Base-by-base conservation (phyloP, 2,113 vertebrate genomes). In the Girardinichthys multiradiatus region DNA sequence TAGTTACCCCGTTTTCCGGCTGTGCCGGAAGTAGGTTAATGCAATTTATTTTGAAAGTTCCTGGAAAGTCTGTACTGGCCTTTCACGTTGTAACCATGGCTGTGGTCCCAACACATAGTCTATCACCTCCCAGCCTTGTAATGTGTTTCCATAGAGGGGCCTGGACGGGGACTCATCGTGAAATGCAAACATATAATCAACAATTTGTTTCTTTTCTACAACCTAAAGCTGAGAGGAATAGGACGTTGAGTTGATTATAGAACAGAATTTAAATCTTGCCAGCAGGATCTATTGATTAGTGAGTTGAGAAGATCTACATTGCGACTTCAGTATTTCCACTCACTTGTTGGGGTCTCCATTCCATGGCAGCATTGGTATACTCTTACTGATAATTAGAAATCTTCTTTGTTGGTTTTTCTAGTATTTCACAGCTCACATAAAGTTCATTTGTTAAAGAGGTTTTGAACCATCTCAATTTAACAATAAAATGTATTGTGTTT, bases 111-210 rank as follows among this genome's bases (percentile, higher is more conserved):
- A n/a, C n/a, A n/a, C n/a, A n/a, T n/a, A n/a, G n/a, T n/a, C n/a
- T n/a, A n/a, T n/a, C n/a, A n/a, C n/a, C n/a, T n/a, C n/a, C n/a
- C n/a, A 13, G 29, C 26, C 5, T 14, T 54, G 63, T n/a, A n/a
- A n/a, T 21, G 69, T 89, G 81, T 88, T 89, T 90, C 60, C 72
- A 61, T 72, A 77, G 82, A 79, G 84, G 58, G 88, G 83, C 82
- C 79, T 69, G 45, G 17, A 70, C 42, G 27, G 73, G 81, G 77
- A 65, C 51, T 17, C 19, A 73, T 68, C 72, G 74, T 64, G 74
- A 87, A 86, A 89, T 73, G 83, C 84, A 84, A 89, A 89, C 87
- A 88, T 59, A 86, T 79, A 64, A 80, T 78, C 73, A 75, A 68
- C 70, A 73, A 58, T 37, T 48, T 68, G 28, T 70, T 70, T 65